Evolutionary conservation across 53 echinoderm and acorn worm genomes (phyloP).

Genomic region (Antedon mediterranea): DNA sequence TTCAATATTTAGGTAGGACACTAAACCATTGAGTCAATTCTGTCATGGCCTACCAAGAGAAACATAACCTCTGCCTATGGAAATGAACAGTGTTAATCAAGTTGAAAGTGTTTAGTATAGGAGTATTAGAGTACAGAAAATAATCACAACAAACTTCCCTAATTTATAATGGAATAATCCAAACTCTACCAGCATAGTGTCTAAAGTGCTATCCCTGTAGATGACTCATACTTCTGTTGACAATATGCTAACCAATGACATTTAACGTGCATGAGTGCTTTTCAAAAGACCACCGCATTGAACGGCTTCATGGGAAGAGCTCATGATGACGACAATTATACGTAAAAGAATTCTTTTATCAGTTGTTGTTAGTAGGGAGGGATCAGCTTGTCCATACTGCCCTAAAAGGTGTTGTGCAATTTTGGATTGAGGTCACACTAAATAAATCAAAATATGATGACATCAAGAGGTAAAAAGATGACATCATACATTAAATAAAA

Average conservation of each 20-base stretch:
- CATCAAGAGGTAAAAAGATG: not conserved
- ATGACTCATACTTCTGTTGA: not conserved
- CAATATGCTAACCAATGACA: not conserved
- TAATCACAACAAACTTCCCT: not conserved
- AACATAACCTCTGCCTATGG: too few species aligned
- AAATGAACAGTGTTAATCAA: too few species aligned
- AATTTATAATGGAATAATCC: not conserved
- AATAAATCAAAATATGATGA: not conserved
- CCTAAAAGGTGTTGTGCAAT: not conserved
- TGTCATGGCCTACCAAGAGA: too few species aligned
- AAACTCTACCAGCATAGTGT: not conserved
- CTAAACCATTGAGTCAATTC: too few species aligned
- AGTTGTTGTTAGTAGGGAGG: not conserved
- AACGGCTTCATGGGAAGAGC: not conserved
- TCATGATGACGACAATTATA: not conserved
- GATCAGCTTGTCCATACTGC: not conserved
- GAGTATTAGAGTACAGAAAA: too few species aligned
- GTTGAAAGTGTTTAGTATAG: too few species aligned
- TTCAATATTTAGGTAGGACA: too few species aligned
- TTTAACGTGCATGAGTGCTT: not conserved
- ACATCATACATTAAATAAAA: not conserved
- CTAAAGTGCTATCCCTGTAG: not conserved
- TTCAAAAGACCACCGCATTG: slow-evolving; percentile 1
- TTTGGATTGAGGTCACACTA: not conserved
- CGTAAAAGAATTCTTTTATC: not conserved